Evolutionary conservation across 1,140 invertebrate species (phyloP).

Genomic region (Formica exsecta): DNA sequence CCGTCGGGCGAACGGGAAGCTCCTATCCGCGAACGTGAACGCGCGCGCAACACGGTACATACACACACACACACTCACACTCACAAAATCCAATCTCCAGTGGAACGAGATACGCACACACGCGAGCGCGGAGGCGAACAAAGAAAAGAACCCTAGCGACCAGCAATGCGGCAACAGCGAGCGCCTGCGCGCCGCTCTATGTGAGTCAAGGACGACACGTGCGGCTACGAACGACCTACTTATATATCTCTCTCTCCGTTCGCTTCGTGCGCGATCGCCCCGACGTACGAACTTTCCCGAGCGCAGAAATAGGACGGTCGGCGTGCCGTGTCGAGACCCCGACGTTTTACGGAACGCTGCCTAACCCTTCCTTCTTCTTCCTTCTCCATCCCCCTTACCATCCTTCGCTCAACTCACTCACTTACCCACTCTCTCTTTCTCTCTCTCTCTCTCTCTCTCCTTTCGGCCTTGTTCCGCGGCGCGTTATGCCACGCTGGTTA

Average conservation of each 20-base stretch:
- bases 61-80: slow-evolving; percentile 27
- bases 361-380: slow-evolving; percentile 42
- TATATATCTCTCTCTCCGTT: slow-evolving; percentile 76
- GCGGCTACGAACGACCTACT: slow-evolving; percentile 86
- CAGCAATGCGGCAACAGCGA: slow-evolving; percentile 83
- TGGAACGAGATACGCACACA: not conserved
- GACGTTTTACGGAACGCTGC: slow-evolving; percentile 61
- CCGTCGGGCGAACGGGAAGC: slow-evolving; percentile 45
- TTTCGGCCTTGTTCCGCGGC: too few relatives aligned
- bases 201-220: slow-evolving; percentile 87
- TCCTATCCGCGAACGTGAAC: slow-evolving; percentile 49
- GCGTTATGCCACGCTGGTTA: slow-evolving; percentile 46
- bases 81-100: not conserved
- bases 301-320: slow-evolving; percentile 83
- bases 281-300: slow-evolving; percentile 82
- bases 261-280: slow-evolving; percentile 81
- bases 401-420: too few relatives aligned
- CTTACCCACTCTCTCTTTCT: too few relatives aligned
- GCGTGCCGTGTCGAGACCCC: slow-evolving; percentile 46
- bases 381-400: slow-evolving; percentile 32
- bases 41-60: not conserved
- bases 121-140: slow-evolving; percentile 73
- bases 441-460: too few relatives aligned
- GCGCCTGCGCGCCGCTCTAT: slow-evolving; percentile 84
- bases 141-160: slow-evolving; percentile 83